Percentiles rank a stretch among this genome's conserved stretches.
Conservation (phyloP, 2,113 vertebrate species). For the Myanophis thanlyinensis region DNA sequence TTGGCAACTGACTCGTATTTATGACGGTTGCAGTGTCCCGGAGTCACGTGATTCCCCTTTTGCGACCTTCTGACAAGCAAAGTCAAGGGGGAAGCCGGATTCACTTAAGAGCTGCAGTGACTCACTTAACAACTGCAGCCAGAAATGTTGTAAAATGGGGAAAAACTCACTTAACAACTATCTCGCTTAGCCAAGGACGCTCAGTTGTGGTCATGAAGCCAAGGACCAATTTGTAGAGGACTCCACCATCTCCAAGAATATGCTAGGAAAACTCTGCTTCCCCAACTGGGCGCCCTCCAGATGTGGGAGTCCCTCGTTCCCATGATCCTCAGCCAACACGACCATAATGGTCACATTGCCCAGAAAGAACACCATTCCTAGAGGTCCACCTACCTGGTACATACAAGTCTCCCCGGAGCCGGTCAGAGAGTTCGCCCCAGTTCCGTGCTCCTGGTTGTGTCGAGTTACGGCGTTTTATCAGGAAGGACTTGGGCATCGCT, state of each 20-base stretch:
- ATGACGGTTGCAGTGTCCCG: too few species aligned
- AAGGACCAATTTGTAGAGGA: neutral
- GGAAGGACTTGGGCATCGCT: slow-evolving; percentile 63
- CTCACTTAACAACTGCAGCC: too few species aligned
- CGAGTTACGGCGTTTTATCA: slow-evolving; percentile 60
- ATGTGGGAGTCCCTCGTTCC: neutral
- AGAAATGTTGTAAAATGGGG: too few species aligned
- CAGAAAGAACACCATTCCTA: neutral
- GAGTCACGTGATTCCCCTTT: too few species aligned
- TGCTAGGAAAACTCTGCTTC: neutral
- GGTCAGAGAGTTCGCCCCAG: slow-evolving; percentile 62
- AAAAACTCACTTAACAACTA: neutral
- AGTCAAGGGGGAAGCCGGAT: too few species aligned
- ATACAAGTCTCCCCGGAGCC: slow-evolving; percentile 62
- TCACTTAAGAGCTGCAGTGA: too few species aligned
- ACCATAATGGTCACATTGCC: neutral
- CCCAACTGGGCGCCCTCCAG: neutral
- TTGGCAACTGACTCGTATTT: too few species aligned
- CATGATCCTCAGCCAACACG: neutral
- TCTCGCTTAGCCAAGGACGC: neutral
- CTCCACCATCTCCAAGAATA: neutral
- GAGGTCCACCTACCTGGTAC: slow-evolving; percentile 54
- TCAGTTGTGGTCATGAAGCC: neutral
- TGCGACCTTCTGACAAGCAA: too few species aligned
- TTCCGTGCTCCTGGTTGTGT: slow-evolving; percentile 5